These are phyloP conservation scores for Notothenia rossii DNA, from an alignment of 2,113 vertebrate genomes.

Conservation along the genomic window DNA sequence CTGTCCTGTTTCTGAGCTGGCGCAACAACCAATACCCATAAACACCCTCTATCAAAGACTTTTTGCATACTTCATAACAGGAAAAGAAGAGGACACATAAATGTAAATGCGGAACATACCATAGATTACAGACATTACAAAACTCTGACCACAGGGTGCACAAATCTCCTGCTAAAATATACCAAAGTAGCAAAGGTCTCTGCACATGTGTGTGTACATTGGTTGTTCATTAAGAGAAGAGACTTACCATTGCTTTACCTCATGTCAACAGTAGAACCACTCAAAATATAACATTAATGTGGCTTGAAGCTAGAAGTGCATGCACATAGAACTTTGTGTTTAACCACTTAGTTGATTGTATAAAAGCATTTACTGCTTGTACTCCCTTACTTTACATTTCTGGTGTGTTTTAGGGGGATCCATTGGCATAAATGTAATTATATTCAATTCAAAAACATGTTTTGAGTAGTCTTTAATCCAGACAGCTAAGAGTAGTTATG, in stretches of 20 bases:
- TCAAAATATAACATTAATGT: background rate
- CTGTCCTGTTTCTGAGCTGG: too few species aligned
- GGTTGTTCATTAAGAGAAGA: constrained; percentile 37
- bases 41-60: too few species aligned
- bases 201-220: background rate
- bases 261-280: background rate
- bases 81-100: background rate
- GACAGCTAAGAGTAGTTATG: too few species aligned
- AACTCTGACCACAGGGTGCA: background rate
- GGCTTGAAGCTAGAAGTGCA: background rate
- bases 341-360: background rate
- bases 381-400: background rate
- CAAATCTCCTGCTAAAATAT: background rate
- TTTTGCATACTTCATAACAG: background rate
- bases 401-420: too few species aligned
- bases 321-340: background rate
- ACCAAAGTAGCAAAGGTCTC: constrained; percentile 30
- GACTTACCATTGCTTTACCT: background rate
- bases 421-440: too few species aligned
- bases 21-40: too few species aligned
- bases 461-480: too few species aligned
- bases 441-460: too few species aligned
- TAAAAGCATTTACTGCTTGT: background rate
- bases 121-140: background rate
- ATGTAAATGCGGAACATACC: too few species aligned